These are phyloP conservation scores for Tamandua tetradactyla DNA, from an alignment of 2,797 vertebrate genomes.

Conservation along the genomic window DNA sequence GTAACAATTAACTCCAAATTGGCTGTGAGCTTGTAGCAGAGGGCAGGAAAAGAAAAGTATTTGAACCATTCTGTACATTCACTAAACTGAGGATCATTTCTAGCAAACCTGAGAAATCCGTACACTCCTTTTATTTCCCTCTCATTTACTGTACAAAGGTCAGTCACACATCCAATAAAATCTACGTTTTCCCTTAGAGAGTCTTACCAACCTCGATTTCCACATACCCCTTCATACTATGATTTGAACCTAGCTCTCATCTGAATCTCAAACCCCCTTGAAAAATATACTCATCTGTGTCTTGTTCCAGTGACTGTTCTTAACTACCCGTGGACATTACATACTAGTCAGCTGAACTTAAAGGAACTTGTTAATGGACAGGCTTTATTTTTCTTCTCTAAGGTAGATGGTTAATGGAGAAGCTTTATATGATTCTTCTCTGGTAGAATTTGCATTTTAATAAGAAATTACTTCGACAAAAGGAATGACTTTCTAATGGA, in stretches of 20 bases:
- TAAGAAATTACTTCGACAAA: background rate
- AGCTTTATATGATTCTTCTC: background rate
- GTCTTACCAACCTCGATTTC: background rate
- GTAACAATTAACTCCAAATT: background rate
- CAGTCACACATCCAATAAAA: background rate
- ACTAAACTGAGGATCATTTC: background rate
- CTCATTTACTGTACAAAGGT: background rate
- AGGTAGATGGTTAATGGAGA: background rate
- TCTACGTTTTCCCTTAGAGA: background rate
- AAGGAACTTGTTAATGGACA: background rate
- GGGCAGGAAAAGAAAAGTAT: background rate
- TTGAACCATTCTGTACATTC: background rate
- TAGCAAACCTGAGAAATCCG: background rate
- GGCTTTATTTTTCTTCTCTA: background rate
- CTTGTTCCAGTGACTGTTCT: background rate
- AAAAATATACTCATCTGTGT: background rate
- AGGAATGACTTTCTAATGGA: background rate
- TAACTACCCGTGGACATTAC: background rate
- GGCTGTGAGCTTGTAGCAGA: background rate
- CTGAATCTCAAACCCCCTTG: background rate
- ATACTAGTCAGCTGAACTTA: background rate
- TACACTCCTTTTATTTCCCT: background rate
- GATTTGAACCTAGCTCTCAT: background rate
- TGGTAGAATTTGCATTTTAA: background rate
- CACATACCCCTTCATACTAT: background rate